Base-by-base conservation (phyloP, 2,797 vertebrate species). In the Knipowitschia caucasica region DNA sequence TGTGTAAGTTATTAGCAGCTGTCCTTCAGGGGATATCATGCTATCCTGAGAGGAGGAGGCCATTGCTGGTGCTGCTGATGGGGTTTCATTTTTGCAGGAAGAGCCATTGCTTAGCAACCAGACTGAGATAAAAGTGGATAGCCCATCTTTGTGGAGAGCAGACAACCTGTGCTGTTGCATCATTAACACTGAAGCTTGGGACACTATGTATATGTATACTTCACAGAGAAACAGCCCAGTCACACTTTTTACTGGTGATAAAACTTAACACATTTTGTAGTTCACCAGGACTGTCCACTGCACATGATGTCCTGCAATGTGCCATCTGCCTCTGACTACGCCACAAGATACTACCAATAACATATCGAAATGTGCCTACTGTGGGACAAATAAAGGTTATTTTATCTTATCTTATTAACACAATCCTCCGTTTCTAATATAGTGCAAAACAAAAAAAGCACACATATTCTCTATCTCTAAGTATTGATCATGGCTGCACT, bases 91-190 rank as follows among this genome's bases (percentile, higher is more conserved):
- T 88, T 79, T 69, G 67, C 80, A 79, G 62, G 52, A 73, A 77
- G 78, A 75, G 75, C 66, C 69, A 88, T 89, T 79, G 87, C 89
- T 81, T 88, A 90, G 87, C 90, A 91, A 91, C 89, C 70, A 50
- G 59, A 55, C 44, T 17, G 2, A 61, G 82, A 87, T 83, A 71
- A 80, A 82, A 83, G 73, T 74, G 58, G 60, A 83, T 53, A 83
- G 58, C 31, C 50, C 58, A 44, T 79, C 26, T 56, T 71, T 69
- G 61, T 40, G 49, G 62, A 49, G 55, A 53, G 56, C 44, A 34
- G 50, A 35, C 40, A 69, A 84, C 64, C 65, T 78, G 59, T 27
- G 38, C 50, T 67, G 64, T 74, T 80, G 55, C 62, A 70, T 73
- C 63, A 72, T 63, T 59, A 74, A 34, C 63, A 69, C 54, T 45